These are phyloP conservation scores for Pseudolaguvia tuberculata DNA, from an alignment of 2,113 vertebrate genomes.

Conservation along the genomic window DNA sequence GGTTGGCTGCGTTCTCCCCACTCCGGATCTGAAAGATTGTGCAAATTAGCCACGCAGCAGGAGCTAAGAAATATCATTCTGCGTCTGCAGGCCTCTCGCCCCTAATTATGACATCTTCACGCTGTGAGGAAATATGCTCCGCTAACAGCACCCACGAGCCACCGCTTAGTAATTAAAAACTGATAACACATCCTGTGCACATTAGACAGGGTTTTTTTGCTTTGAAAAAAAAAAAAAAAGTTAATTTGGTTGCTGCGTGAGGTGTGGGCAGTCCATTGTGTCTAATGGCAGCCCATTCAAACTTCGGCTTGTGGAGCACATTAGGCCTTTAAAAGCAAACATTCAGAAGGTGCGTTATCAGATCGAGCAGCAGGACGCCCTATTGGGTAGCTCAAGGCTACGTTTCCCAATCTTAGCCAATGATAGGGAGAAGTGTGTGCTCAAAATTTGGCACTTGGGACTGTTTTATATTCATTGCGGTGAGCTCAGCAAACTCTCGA, in stretches of 20 bases:
- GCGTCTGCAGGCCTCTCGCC: constrained; percentile 47
- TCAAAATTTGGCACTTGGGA: constrained; percentile 46
- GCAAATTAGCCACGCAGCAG: constrained; percentile 70
- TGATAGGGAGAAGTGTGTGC: constrained; percentile 31
- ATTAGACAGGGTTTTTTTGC: constrained; percentile 41
- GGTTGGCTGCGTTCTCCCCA: constrained; percentile 96
- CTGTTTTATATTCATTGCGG: constrained; percentile 48
- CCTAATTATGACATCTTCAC: constrained; percentile 57
- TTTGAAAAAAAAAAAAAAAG: constrained; percentile 29
- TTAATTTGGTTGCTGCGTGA: constrained; percentile 39
- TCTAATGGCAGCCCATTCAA: constrained; percentile 48
- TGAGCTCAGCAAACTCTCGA: constrained; percentile 41
- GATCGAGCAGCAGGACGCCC: constrained; percentile 41
- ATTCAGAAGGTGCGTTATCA: constrained; percentile 35
- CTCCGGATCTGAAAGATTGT: constrained; percentile 84
- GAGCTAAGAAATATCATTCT: constrained; percentile 51
- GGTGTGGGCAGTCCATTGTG: constrained; percentile 43
- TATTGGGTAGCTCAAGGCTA: constrained; percentile 42
- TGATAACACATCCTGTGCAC: constrained; percentile 64
- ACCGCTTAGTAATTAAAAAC: constrained; percentile 72
- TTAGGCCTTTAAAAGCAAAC: constrained; percentile 35
- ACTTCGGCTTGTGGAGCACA: constrained; percentile 33
- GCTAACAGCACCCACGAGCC: constrained; percentile 60
- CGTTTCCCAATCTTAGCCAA: constrained; percentile 44
- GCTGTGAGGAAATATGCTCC: constrained; percentile 66